Conservation (phyloP, 2,113 vertebrate genomes). For the Odontophorus gujanensis region DNA sequence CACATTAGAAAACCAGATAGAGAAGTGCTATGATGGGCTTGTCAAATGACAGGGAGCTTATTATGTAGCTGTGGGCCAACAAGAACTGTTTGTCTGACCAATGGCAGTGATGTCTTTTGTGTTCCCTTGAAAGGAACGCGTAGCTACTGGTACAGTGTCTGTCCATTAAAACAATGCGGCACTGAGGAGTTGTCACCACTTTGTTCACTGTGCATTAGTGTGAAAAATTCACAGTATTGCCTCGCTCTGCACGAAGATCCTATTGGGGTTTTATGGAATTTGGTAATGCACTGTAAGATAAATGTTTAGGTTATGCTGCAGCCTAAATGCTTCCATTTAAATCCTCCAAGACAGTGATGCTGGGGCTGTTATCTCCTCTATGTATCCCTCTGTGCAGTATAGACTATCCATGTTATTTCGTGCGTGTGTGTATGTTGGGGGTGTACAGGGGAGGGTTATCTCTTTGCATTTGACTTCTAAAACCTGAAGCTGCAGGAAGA, state of each 20-base stretch:
- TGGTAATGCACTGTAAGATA: background rate
- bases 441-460: background rate
- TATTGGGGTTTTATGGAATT: background rate
- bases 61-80: conserved; percentile 58
- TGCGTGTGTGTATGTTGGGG: background rate
- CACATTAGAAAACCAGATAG: background rate
- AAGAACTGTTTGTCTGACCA: conserved; percentile 63
- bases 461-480: background rate
- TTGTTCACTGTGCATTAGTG: background rate
- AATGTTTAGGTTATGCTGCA: background rate
- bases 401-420: background rate
- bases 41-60: conserved; percentile 21
- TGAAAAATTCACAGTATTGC: background rate
- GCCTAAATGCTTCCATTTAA: background rate
- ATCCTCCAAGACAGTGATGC: background rate
- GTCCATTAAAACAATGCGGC: conserved; percentile 59
- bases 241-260: background rate
- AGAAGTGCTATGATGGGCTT: conserved; percentile 2
- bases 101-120: conserved; percentile 55
- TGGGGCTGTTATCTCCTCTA: background rate
- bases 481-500: background rate
- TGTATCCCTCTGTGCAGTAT: background rate
- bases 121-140: conserved; percentile 47
- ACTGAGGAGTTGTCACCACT: conserved; percentile 11
- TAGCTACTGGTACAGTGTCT: conserved; percentile 72